Percentiles rank a stretch among this genome's conserved stretches.
Conservation (phyloP, 1,140 invertebrate genomes). For the Elysia chlorotica region DNA sequence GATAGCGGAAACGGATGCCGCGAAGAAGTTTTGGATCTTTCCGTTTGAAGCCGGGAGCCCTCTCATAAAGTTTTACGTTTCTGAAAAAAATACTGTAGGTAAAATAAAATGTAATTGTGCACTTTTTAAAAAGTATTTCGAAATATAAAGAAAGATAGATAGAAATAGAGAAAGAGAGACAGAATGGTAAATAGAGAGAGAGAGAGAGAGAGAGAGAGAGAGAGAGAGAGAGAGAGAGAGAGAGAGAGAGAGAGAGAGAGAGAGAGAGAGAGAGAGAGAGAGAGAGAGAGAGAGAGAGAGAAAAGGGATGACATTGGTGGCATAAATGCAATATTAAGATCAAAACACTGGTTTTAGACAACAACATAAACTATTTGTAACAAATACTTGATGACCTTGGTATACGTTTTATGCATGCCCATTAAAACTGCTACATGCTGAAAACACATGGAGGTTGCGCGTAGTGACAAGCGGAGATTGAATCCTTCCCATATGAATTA, state of each 20-base stretch:
- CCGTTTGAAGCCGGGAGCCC: neutral
- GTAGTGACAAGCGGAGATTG: no score
- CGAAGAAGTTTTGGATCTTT: neutral
- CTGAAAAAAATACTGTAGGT: neutral
- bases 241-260: neutral
- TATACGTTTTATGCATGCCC: no score
- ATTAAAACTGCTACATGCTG: neutral
- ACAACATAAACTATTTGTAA: no score
- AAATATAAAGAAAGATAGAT: no score
- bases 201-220: neutral
- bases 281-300: neutral
- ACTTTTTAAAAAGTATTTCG: no score
- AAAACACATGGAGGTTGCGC: no score
- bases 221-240: constrained; percentile 9
- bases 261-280: neutral
- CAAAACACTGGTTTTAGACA: no score
- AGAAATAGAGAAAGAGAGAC: neutral
- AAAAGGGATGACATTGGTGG: neutral
- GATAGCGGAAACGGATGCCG: no score
- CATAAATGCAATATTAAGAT: no score
- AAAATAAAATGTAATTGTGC: neutral
- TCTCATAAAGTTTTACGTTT: neutral
- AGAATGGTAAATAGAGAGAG: neutral
- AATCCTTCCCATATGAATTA: no score
- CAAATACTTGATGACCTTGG: no score